Evolutionary conservation across 2,113 vertebrate species (phyloP).

Genomic region (Corythornis madagascariensis): DNA sequence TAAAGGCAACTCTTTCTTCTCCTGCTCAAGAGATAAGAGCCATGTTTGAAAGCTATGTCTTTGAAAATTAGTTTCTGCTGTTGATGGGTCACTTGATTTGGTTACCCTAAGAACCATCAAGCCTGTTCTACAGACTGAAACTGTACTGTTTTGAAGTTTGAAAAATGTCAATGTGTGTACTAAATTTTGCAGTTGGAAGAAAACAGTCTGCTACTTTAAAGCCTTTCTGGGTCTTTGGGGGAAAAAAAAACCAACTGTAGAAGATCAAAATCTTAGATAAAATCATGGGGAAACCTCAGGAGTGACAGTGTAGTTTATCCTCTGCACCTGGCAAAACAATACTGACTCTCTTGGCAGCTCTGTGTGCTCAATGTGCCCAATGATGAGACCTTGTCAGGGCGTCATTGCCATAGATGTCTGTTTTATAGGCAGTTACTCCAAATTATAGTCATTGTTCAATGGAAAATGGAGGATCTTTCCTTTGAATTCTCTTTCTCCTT

Average conservation of each 20-base stretch:
- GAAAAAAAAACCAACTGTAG: not conserved
- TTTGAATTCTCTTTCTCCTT: not conserved
- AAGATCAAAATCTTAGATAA: not conserved
- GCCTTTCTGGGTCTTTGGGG: not conserved
- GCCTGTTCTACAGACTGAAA: not conserved
- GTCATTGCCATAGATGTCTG: not conserved
- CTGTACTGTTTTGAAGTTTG: constrained; percentile 14
- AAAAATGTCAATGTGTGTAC: constrained; percentile 10
- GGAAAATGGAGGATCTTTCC: not conserved
- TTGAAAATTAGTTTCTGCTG: constrained; percentile 20
- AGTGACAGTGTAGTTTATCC: not conserved
- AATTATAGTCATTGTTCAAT: not conserved
- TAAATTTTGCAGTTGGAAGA: constrained; percentile 15
- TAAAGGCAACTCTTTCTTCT: not conserved
- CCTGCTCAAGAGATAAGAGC: not conserved
- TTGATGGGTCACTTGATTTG: constrained; percentile 39
- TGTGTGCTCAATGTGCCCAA: not conserved
- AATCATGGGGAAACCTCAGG: not conserved
- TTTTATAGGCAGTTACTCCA: not conserved
- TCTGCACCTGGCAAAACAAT: not conserved
- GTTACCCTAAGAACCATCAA: constrained; percentile 24
- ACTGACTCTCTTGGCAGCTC: not conserved
- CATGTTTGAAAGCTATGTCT: not conserved
- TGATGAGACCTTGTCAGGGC: not conserved
- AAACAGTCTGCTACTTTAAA: not conserved